Base-by-base conservation (phyloP, 92 coral and sea anemone species). In the Paramuricea clavata region DNA sequence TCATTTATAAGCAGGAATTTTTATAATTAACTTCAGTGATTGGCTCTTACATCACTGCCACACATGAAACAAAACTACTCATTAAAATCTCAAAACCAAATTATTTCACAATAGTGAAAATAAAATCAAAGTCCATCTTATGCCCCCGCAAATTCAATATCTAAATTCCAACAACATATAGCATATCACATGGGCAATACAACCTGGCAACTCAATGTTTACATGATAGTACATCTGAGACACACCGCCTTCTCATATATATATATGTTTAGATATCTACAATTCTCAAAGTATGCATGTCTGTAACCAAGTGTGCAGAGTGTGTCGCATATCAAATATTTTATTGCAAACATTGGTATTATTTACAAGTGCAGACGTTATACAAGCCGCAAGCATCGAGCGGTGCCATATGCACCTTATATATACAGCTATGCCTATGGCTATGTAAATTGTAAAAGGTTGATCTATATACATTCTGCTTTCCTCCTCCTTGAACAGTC, bases 321-420 rank as follows among this genome's bases (percentile, higher is more conserved):
- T 12, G 64, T 33, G 72, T 28, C 39, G 17, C 39, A 65, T 65
- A 33, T 65, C 72, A 65, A 65, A 65, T 65, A 65, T 65, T 28
- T 54, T 31, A 65, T 26, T 31, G 36, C 72, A 65, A 65, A 65
- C 41, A 65, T 13, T 65, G 5, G 21, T 23, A 62, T 62, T 25
- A 62, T 31, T 16, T 9, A 4, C 2, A 5, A 25, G 64, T 23
- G 6, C 21, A 15, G 21, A 56, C 6, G 23, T 17, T 17, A 3
- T n/a, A n/a, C n/a, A n/a, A n/a, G n/a, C n/a, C n/a, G n/a, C 23
- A 52, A 52, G 23, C 21, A 16, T 56, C 26, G 0, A 39, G 4
- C 44, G 44, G 4, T n/a, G n/a, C 5, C 10, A 39, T 4, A 39
- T 39, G 10, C 44, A 39, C 10, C 44, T 39, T 39, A 39, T 39